These are phyloP conservation scores for Neodiprion virginianus DNA, from an alignment of 1,140 invertebrate genomes.

Conservation along the genomic window DNA sequence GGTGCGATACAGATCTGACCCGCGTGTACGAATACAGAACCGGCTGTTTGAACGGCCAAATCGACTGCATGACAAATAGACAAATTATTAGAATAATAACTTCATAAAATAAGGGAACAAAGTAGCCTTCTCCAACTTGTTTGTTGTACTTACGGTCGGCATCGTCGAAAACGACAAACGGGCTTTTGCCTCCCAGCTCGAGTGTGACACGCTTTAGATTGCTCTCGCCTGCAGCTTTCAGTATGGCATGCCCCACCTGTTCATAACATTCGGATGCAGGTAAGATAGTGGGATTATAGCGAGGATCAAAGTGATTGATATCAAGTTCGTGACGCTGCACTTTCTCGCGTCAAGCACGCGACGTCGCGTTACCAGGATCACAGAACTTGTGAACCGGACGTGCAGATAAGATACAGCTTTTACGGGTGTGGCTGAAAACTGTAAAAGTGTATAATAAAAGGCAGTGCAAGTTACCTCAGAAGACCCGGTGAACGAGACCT, in stretches of 20 bases:
- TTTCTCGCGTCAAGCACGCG: no score
- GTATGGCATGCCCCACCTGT: conserved; percentile 67
- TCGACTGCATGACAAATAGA: conserved; percentile 60
- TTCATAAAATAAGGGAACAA: neutral
- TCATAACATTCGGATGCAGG: neutral
- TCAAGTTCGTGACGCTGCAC: no score
- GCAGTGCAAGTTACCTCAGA: conserved; percentile 42
- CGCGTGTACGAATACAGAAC: conserved; percentile 71
- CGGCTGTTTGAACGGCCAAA: conserved; percentile 66
- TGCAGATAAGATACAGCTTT: no score
- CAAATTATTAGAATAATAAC: conserved; percentile 13
- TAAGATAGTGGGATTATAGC: no score
- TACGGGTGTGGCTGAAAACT: no score
- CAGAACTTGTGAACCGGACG: no score
- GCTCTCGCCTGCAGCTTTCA: conserved; percentile 67
- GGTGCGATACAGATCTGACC: conserved; percentile 78
- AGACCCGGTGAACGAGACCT: conserved; percentile 77
- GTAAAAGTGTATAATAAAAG: no score
- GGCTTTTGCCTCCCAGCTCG: conserved; percentile 81
- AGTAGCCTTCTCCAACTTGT: neutral
- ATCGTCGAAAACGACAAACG: conserved; percentile 76
- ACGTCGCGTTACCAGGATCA: no score
- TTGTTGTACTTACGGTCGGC: conserved; percentile 49
- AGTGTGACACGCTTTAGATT: conserved; percentile 78
- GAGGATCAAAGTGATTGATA: no score